Evolutionary conservation across 2,888 invertebrate genomes (phyloP).

Genomic region (Tiliacea aurago): DNA sequence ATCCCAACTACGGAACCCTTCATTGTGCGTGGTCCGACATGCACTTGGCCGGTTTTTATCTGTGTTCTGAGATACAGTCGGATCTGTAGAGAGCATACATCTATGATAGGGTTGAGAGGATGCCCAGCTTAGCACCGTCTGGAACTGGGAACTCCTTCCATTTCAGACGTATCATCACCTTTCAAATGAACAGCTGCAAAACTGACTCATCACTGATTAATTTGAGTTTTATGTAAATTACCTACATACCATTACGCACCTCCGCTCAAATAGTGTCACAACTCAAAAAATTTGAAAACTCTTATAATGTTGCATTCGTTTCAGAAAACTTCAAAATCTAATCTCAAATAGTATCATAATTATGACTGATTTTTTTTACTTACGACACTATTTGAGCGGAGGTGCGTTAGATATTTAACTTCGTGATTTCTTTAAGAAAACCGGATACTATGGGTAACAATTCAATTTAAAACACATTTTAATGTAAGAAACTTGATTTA

Average conservation of each 20-base stretch:
- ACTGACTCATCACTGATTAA: background rate
- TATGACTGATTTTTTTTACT: too few relatives aligned
- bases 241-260: background rate
- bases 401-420: background rate
- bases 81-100: background rate
- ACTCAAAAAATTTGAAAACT: too few relatives aligned
- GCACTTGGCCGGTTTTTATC: too few relatives aligned
- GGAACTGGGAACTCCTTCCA: too few relatives aligned
- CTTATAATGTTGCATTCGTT: too few relatives aligned
- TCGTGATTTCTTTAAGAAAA: background rate
- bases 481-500: constrained; percentile 33
- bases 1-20: too few relatives aligned
- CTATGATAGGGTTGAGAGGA: background rate
- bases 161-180: too few relatives aligned
- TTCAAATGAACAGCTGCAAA: background rate
- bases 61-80: background rate
- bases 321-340: too few relatives aligned
- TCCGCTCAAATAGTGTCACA: too few relatives aligned
- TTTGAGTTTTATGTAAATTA: background rate
- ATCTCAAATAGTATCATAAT: too few relatives aligned
- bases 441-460: background rate
- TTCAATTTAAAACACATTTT: constrained; percentile 7
- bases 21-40: too few relatives aligned
- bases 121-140: background rate
- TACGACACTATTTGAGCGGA: too few relatives aligned